phyloP scores from a whole-genome alignment of 2,113 vertebrate genomes.

The Corythaixoides concolor region DNA sequence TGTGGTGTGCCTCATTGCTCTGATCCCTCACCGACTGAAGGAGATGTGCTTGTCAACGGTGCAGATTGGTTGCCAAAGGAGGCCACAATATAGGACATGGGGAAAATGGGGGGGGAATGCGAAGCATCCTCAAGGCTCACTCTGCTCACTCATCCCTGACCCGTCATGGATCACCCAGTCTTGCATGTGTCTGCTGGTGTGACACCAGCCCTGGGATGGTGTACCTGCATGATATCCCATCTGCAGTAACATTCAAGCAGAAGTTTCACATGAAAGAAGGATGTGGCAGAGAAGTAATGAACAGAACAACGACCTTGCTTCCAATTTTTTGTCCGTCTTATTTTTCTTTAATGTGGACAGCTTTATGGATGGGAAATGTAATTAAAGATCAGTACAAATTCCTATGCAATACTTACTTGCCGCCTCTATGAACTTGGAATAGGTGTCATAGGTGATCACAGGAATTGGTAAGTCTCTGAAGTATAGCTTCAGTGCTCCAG shows the following conservation, averaged over 20 bases:
- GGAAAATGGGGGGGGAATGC: not conserved
- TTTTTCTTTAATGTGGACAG: not conserved
- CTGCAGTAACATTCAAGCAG: not conserved
- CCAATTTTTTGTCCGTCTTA: not conserved
- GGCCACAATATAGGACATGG: not conserved
- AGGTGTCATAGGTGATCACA: conserved; percentile 93
- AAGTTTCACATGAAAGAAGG: not conserved
- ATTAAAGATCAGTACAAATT: not conserved
- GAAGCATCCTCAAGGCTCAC: not conserved
- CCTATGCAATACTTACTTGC: conserved; percentile 84
- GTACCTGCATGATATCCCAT: not conserved
- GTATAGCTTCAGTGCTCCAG: conserved; percentile 95
- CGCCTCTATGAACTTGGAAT: conserved; percentile 94
- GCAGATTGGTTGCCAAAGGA: not conserved
- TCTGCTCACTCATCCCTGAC: not conserved
- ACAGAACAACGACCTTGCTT: not conserved
- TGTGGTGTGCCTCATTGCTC: not conserved
- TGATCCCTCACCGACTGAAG: not conserved
- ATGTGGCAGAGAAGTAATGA: not conserved
- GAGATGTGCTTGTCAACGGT: not conserved
- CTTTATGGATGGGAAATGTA: not conserved
- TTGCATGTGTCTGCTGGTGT: fast-evolving
- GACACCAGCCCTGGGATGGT: not conserved
- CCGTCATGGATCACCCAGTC: not conserved
- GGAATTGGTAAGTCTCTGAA: conserved; percentile 96